These are phyloP conservation scores for Phylloscopus whistleri DNA, from an alignment of 2,113 vertebrate genomes.

Conservation along the genomic window DNA sequence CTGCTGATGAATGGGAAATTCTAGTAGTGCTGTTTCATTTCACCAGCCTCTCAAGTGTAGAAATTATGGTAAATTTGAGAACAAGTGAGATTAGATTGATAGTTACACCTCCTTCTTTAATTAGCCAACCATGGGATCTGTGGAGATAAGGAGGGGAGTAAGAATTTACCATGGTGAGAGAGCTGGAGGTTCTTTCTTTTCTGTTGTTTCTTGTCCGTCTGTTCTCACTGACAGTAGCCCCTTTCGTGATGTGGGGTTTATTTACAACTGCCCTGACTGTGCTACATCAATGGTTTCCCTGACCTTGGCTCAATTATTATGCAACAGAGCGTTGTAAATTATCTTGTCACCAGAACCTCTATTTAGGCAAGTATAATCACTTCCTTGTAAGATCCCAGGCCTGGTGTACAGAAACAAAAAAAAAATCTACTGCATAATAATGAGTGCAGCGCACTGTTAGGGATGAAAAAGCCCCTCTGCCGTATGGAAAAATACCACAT, in stretches of 20 bases:
- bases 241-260: background rate
- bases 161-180: background rate
- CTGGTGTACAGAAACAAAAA: conserved; percentile 20
- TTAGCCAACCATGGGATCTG: conserved; percentile 18
- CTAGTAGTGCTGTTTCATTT: conserved; percentile 26
- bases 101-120: conserved; percentile 34
- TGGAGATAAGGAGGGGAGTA: background rate
- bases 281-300: conserved; percentile 32
- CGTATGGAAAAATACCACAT: background rate
- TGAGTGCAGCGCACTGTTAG: background rate
- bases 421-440: conserved; percentile 30
- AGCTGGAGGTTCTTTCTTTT: conserved; percentile 1
- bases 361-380: conserved; percentile 51
- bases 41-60: conserved; percentile 12
- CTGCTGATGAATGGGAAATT: conserved; percentile 45
- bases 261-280: conserved; percentile 30
- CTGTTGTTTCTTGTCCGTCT: background rate
- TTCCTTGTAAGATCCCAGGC: conserved; percentile 36
- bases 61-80: conserved; percentile 34
- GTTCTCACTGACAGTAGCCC: background rate
- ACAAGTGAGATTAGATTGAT: conserved; percentile 22
- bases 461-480: background rate
- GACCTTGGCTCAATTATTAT: conserved; percentile 58
- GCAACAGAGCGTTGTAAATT: conserved; percentile 51
- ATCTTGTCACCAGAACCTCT: conserved; percentile 53